Percentiles rank a stretch among this genome's conserved stretches.
Evolutionary conservation across 1,140 invertebrate genomes (phyloP).

Genomic region (Piezodorus guildinii): DNA sequence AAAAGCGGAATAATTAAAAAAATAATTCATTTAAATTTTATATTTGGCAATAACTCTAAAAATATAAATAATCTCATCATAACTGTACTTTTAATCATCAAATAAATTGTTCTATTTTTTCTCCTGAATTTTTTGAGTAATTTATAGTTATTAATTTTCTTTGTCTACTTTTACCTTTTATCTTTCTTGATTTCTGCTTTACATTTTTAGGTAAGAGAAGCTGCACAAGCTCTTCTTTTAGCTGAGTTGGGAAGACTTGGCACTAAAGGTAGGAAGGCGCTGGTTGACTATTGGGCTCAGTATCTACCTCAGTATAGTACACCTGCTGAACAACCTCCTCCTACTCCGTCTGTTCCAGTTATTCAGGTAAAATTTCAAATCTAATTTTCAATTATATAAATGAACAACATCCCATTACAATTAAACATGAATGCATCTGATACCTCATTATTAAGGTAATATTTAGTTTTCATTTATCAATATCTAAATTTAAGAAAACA

Average conservation of each 20-base stretch:
- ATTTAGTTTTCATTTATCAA: too few species aligned
- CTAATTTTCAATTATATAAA: too few species aligned
- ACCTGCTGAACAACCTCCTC: slow-evolving; percentile 34
- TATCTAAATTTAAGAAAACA: too few species aligned
- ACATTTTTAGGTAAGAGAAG: slow-evolving; percentile 61
- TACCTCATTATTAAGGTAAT: too few species aligned
- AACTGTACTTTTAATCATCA: too few species aligned
- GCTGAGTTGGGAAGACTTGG: slow-evolving; percentile 88
- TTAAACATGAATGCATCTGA: too few species aligned
- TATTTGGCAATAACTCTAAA: too few species aligned
- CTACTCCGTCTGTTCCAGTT: background rate
- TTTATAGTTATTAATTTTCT: background rate
- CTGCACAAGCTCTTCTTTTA: slow-evolving; percentile 86
- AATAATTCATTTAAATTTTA: too few species aligned
- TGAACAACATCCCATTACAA: too few species aligned
- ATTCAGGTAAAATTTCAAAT: background rate
- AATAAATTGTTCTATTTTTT: background rate
- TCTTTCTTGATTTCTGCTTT: too few species aligned
- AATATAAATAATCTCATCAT: too few species aligned
- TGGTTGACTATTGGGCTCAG: slow-evolving; percentile 92
- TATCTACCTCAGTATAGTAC: slow-evolving; percentile 82
- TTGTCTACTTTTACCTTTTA: background rate
- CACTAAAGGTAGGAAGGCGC: slow-evolving; percentile 75
- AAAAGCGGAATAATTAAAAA: too few species aligned
- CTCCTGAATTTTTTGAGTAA: background rate